phyloP scores from a whole-genome alignment of 2,797 vertebrate species.

The Pseudocheirus occidentalis region DNA sequence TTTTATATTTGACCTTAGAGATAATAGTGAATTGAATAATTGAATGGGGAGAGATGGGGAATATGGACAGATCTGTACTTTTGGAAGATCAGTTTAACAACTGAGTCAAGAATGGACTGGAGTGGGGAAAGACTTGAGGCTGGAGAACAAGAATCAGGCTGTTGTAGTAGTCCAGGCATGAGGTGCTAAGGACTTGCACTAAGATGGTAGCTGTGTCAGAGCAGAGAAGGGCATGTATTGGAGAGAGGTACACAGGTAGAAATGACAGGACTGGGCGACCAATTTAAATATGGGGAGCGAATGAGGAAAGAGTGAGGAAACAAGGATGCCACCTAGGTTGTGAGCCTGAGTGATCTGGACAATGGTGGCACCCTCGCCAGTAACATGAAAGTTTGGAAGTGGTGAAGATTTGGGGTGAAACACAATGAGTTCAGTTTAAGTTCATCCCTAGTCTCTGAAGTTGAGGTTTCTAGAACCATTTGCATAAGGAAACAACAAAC shows the following conservation, averaged over 20 bases:
- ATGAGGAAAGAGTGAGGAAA: background rate
- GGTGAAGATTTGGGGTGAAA: too few species aligned
- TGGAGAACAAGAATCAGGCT: too few species aligned
- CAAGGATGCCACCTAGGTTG: too few species aligned
- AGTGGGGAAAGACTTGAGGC: too few species aligned
- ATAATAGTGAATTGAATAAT: too few species aligned
- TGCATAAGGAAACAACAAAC: background rate
- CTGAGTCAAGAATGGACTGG: too few species aligned
- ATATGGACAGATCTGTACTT: too few species aligned
- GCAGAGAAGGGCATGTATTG: background rate
- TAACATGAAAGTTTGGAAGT: background rate
- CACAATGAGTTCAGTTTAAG: background rate
- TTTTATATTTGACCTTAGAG: too few species aligned
- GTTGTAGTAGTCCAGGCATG: background rate
- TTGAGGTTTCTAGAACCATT: background rate
- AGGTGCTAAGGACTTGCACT: background rate
- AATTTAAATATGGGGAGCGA: background rate
- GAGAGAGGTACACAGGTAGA: background rate
- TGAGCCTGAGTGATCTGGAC: background rate
- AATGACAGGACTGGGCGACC: background rate
- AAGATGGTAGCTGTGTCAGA: background rate
- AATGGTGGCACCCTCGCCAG: background rate
- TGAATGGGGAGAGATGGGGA: too few species aligned
- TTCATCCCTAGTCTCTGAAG: too few species aligned
- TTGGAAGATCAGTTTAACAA: too few species aligned